These are phyloP conservation scores for Meriones unguiculatus DNA, from an alignment of 2,113 vertebrate genomes.

Conservation along the genomic window DNA sequence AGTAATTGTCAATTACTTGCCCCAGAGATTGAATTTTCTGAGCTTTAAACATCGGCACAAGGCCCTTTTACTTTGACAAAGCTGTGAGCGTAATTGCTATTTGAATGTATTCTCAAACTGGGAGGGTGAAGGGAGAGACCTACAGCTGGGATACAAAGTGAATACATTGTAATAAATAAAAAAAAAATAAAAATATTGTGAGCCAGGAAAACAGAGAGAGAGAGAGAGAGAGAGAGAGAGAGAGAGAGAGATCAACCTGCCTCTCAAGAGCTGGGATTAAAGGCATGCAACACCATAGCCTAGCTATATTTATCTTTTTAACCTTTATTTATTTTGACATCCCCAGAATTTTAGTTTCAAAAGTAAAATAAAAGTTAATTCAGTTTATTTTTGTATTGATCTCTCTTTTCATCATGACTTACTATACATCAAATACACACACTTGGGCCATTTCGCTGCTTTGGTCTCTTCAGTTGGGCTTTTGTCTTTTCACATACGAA, in stretches of 20 bases:
- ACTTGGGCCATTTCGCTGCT: not conserved
- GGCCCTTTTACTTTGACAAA: conserved; percentile 63
- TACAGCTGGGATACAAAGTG: too few species aligned
- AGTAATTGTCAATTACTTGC: conserved; percentile 73
- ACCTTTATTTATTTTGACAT: not conserved
- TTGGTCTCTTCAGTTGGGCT: not conserved
- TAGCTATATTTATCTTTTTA: not conserved
- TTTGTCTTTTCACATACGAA: not conserved
- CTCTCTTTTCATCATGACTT: not conserved
- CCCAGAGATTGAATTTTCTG: conserved; percentile 67
- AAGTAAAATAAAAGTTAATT: not conserved
- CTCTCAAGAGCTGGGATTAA: too few species aligned
- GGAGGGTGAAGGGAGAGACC: not conserved
- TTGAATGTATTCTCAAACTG: conserved; percentile 61
- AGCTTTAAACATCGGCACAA: conserved; percentile 70
- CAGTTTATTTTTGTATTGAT: not conserved
- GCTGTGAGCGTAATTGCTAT: conserved; percentile 60
- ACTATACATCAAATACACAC: not conserved
- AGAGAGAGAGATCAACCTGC: too few species aligned
- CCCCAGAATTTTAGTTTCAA: conserved; percentile 15
- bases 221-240: too few species aligned
- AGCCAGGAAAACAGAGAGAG: too few species aligned
- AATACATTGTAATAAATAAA: too few species aligned
- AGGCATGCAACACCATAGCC: too few species aligned
- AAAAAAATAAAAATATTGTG: too few species aligned